phyloP scores from a whole-genome alignment of 2,888 invertebrate genomes.

The Aphidius colemani region DNA sequence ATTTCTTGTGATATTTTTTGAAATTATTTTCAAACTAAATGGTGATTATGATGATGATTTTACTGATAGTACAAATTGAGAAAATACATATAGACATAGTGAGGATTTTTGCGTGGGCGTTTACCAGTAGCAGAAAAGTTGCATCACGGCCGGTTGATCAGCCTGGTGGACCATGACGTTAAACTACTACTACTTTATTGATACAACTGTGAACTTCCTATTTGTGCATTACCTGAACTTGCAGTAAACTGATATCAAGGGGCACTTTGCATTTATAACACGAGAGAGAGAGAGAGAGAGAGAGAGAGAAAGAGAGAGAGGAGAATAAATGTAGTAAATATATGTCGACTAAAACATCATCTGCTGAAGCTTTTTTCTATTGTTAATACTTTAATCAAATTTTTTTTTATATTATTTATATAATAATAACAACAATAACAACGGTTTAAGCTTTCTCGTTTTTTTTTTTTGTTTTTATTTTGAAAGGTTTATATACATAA shows the following conservation, averaged over 20 bases:
- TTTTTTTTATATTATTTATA: neutral
- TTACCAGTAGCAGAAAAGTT: conserved; percentile 52
- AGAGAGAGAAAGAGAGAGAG: too few relatives aligned
- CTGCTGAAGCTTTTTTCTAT: too few relatives aligned
- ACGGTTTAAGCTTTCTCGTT: conserved; percentile 20
- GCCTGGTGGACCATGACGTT: conserved; percentile 57
- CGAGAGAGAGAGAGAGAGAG: too few relatives aligned
- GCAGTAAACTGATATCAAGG: too few relatives aligned
- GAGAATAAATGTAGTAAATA: too few relatives aligned
- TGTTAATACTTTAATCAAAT: neutral
- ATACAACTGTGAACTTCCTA: conserved; percentile 40
- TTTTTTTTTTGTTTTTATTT: conserved; percentile 28
- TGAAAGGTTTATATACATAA: conserved; percentile 34
- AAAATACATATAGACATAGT: conserved; percentile 10
- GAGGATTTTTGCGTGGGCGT: conserved; percentile 26
- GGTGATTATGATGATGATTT: neutral
- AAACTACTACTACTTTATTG: conserved; percentile 57
- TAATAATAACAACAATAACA: neutral
- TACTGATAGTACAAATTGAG: neutral
- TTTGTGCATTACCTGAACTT: too few relatives aligned
- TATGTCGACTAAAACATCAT: too few relatives aligned
- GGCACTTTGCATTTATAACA: too few relatives aligned
- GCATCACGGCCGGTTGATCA: conserved; percentile 55
- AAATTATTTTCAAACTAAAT: neutral
- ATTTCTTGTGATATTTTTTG: neutral